phyloP scores from a whole-genome alignment of 2,113 vertebrate species.

The Amphiprion ocellaris region DNA sequence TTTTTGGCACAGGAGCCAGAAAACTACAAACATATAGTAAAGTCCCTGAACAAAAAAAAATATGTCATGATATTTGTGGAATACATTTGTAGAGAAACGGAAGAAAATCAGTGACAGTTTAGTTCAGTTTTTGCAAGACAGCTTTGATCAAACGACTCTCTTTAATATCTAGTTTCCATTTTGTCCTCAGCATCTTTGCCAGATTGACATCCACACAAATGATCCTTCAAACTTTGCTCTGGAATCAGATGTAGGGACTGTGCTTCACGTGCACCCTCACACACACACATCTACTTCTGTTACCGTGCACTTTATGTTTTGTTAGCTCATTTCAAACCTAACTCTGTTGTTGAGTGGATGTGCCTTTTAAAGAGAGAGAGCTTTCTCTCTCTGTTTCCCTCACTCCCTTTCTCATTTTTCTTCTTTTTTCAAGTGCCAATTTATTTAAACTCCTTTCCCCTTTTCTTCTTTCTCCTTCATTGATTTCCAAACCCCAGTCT shows the following conservation, averaged over 20 bases:
- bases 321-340: constrained; percentile 52
- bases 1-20: not conserved
- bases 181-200: constrained; percentile 17
- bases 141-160: not conserved
- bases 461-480: constrained; percentile 89
- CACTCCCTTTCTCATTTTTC: constrained; percentile 75
- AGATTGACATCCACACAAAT: constrained; percentile 27
- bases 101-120: not conserved
- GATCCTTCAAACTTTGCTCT: constrained; percentile 29
- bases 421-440: constrained; percentile 88
- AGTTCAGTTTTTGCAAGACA: not conserved
- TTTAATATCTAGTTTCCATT: not conserved
- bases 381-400: constrained; percentile 57
- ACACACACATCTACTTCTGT: constrained; percentile 57
- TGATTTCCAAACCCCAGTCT: constrained; percentile 89
- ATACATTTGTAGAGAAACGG: not conserved
- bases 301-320: constrained; percentile 59
- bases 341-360: constrained; percentile 68
- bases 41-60: too few species aligned
- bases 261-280: constrained; percentile 26
- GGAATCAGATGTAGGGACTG: constrained; percentile 23
- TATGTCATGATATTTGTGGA: too few species aligned
- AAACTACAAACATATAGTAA: too few species aligned
- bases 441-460: constrained; percentile 87
- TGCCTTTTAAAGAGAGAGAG: constrained; percentile 63